These are phyloP conservation scores for Zaprionus tsacasi DNA, from an alignment of 1,140 invertebrate species.

Conservation along the genomic window DNA sequence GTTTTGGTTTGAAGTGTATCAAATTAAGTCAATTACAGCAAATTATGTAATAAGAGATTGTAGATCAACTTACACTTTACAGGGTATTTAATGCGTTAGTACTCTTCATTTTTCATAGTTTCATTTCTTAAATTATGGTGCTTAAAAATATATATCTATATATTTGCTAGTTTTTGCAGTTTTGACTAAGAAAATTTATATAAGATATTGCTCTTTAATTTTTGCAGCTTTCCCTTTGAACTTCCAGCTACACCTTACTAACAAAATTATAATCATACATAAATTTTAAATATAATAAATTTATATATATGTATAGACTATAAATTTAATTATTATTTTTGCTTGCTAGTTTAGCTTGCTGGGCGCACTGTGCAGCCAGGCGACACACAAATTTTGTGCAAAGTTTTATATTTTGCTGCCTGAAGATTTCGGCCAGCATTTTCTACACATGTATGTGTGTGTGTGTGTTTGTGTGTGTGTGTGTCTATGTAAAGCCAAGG, in stretches of 20 bases:
- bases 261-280: no score
- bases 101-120: no score
- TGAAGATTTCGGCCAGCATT: slow-evolving; percentile 42
- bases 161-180: background rate
- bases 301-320: no score
- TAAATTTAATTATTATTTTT: background rate
- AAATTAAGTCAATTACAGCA: background rate
- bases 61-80: no score
- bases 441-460: slow-evolving; percentile 5
- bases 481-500: slow-evolving; percentile 27
- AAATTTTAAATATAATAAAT: no score
- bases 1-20: background rate
- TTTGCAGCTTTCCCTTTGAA: no score
- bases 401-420: slow-evolving; percentile 69
- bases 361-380: slow-evolving; percentile 16
- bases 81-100: no score
- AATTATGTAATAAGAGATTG: background rate
- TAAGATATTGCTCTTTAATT: no score
- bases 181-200: background rate
- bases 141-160: background rate
- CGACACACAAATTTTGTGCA: slow-evolving; percentile 60
- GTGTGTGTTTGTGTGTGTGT: background rate
- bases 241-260: background rate
- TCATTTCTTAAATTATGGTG: no score
- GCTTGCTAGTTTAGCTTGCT: background rate